Evolutionary conservation across 2,113 vertebrate genomes (phyloP).

Genomic region (Prietella phreatophila): DNA sequence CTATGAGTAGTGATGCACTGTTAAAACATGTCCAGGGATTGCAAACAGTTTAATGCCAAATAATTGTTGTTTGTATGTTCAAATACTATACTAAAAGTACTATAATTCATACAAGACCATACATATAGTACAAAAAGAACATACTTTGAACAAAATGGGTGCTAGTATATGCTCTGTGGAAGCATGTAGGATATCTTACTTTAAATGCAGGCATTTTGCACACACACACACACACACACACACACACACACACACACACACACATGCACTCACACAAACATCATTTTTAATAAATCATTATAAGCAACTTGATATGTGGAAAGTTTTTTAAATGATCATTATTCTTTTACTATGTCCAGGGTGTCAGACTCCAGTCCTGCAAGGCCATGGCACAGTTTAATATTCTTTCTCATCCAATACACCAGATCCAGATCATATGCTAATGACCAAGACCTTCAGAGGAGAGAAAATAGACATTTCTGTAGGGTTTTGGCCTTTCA

Average conservation of each 20-base stretch:
- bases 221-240: background rate
- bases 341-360: background rate
- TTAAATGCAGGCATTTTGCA: background rate
- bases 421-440: background rate
- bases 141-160: background rate
- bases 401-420: conserved; percentile 1
- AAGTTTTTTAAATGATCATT: background rate
- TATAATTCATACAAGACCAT: background rate
- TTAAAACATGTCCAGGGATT: background rate
- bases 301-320: background rate
- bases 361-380: background rate
- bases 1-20: background rate
- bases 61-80: background rate
- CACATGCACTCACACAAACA: background rate
- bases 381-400: conserved; percentile 4
- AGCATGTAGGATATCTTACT: background rate
- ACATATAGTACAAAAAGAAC: background rate
- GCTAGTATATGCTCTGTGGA: background rate
- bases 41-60: background rate
- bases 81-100: background rate
- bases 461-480: background rate
- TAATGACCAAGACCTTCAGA: background rate
- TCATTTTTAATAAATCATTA: conserved; percentile 1
- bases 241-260: background rate
- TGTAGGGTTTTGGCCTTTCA: background rate